A percentile compares a stretch with the other conserved stretches of the same genome.
Conservation (phyloP, 2,113 vertebrate genomes). For the Oryzias melastigma region DNA sequence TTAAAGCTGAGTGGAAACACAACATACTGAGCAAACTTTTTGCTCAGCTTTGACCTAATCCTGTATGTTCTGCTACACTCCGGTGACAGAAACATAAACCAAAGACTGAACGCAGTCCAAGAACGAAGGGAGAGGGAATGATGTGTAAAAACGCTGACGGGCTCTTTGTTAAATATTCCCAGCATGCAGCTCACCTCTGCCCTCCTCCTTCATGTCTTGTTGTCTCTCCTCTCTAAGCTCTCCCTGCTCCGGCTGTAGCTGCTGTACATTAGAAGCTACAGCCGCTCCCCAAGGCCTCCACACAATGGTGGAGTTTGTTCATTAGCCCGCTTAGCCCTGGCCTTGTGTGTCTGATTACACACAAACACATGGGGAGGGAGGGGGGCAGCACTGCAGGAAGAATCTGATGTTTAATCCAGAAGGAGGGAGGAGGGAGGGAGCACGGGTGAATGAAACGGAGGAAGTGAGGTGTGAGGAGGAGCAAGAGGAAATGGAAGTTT, state of each 20-base stretch:
- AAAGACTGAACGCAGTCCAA: not conserved
- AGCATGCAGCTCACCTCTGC: not conserved
- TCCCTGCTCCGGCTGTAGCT: slow-evolving; percentile 43
- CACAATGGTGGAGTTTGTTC: slow-evolving; percentile 70
- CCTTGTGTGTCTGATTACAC: slow-evolving; percentile 65
- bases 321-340: slow-evolving; percentile 66
- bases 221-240: slow-evolving; percentile 28
- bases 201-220: slow-evolving; percentile 1
- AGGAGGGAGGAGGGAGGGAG: slow-evolving; percentile 14
- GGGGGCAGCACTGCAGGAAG: slow-evolving; percentile 48
- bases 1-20: too few species aligned
- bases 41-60: too few species aligned
- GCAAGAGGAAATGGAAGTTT: not conserved
- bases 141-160: slow-evolving; percentile 11
- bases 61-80: too few species aligned
- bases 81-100: slow-evolving; percentile 12
- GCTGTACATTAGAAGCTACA: slow-evolving; percentile 63
- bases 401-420: slow-evolving; percentile 49
- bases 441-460: slow-evolving; percentile 10
- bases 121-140: not conserved
- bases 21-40: too few species aligned
- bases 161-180: slow-evolving; percentile 41
- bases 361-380: slow-evolving; percentile 58
- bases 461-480: slow-evolving; percentile 1
- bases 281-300: slow-evolving; percentile 46